Percentiles rank a stretch among this genome's conserved stretches.
phyloP scores from a whole-genome alignment of 2,113 vertebrate species.

The Emberiza fucata region DNA sequence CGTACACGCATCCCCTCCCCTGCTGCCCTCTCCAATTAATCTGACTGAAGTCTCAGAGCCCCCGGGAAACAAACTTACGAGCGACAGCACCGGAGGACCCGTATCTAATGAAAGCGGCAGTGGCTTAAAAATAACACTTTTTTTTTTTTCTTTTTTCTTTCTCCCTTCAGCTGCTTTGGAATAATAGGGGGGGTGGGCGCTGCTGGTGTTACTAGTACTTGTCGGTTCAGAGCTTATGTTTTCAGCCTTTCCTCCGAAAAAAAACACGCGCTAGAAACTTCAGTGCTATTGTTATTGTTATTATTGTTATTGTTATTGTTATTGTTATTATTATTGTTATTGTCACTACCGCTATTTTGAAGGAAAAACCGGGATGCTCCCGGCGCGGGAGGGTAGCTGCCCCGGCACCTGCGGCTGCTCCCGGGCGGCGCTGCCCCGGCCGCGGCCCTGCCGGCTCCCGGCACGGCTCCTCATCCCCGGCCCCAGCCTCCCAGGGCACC shows the following conservation, averaged over 20 bases:
- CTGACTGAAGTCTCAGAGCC: background rate
- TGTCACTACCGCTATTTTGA: background rate
- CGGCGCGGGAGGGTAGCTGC: background rate
- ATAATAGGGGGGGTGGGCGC: background rate
- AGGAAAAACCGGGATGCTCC: background rate
- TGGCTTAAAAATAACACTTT: background rate
- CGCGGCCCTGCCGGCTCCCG: background rate
- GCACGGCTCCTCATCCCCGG: background rate
- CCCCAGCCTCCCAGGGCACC: background rate
- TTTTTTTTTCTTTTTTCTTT: background rate
- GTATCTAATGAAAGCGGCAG: background rate
- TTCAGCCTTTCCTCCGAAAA: background rate
- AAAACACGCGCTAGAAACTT: background rate
- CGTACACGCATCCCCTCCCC: background rate
- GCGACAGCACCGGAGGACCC: background rate
- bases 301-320: too few species aligned
- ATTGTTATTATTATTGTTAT: background rate
- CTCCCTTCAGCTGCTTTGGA: background rate
- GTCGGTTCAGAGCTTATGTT: background rate
- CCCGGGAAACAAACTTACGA: background rate
- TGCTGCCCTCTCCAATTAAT: background rate
- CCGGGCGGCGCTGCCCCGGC: background rate
- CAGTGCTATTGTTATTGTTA: background rate
- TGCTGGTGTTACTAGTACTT: background rate
- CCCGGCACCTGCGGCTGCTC: background rate